Percentiles rank a stretch among this genome's conserved stretches.
These are phyloP conservation scores for Poeciliopsis turrubarensis DNA, from an alignment of 2,113 vertebrate species.

Conservation along the genomic window DNA sequence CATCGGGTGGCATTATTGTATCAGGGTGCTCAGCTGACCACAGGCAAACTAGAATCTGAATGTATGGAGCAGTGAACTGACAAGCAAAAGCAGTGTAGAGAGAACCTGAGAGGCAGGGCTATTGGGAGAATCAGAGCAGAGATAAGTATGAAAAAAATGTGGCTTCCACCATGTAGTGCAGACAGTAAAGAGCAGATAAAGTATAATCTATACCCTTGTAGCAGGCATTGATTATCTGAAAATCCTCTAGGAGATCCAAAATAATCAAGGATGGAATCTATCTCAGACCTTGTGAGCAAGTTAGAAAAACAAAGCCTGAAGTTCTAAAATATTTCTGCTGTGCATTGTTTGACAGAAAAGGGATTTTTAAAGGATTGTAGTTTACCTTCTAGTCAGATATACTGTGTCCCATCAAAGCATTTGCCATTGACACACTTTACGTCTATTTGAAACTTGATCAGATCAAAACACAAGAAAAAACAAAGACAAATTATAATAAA, in stretches of 20 bases:
- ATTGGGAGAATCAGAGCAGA: constrained; percentile 3
- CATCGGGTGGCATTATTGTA: constrained; percentile 71
- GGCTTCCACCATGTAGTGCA: constrained; percentile 24
- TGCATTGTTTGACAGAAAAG: constrained; percentile 21
- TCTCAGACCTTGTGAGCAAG: constrained; percentile 5
- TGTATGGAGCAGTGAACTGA: constrained; percentile 15
- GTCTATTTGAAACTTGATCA: not conserved
- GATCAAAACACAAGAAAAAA: not conserved
- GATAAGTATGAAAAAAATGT: constrained; percentile 7
- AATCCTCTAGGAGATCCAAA: constrained; percentile 25
- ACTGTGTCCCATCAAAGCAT: not conserved
- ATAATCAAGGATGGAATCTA: constrained; percentile 37
- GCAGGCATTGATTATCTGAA: constrained; percentile 57
- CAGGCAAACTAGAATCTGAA: constrained; percentile 37
- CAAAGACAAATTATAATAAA: not conserved
- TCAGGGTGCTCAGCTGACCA: constrained; percentile 62
- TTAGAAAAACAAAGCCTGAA: constrained; percentile 22
- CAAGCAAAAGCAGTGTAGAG: constrained; percentile 1
- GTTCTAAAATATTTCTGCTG: constrained; percentile 26
- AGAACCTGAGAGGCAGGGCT: not conserved
- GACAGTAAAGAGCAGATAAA: constrained; percentile 35
- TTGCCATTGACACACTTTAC: not conserved
- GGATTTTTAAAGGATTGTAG: not conserved
- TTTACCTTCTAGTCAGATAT: constrained; percentile 8
- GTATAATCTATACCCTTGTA: constrained; percentile 37